Evolutionary conservation across 2,888 invertebrate genomes (phyloP), one percentile per base, ranked within the genome.

Genomic region (Papilio elwesi): DNA sequence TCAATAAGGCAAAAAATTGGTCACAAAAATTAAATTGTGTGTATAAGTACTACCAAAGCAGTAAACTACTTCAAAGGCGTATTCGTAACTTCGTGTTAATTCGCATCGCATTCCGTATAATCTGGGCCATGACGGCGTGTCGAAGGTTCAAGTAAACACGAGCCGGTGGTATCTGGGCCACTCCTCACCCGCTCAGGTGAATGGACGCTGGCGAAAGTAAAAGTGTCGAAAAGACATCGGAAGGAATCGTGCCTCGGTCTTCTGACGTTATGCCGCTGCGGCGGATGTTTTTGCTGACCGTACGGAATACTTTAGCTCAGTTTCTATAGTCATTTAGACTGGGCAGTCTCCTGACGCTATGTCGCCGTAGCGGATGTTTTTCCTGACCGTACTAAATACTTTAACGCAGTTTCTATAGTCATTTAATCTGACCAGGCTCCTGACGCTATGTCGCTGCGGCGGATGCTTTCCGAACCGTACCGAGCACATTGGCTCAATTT

Each of bases 191-290:
- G 81, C 76, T 82, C 86, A 88, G 90, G 91, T 90, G 90, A 91
- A 90, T 81, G 91, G 82, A 86, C 90, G 82, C 76, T 78, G 82
- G 89, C 85, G 90, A 91, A 92, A 92, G 91, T 91, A 91, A 92
- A 91, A 91, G 91, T 90, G 87, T 26, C 26, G 26, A 26, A 26
- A 26, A 26, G 83, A 79, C 81, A 79, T 70, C 78, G 82, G 86
- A 87, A 84, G 86, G 85, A 84, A 81, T 82, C 80, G 78, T 79
- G 75, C 53, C 68, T 68, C 80, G 80, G 83, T 86, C 88, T 88
- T 87, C 87, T 87, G 80, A 80, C 59, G 38, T 1, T 59, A 4
- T 13, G 1, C n/a, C 12, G 12, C 12, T 8, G 36, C 26, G 36
- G 57, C 36, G 36, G 12, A 43, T 62, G 38, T 62, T 62, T 62